These are phyloP conservation scores for Bombus confusus DNA, from an alignment of 1,140 invertebrate genomes.

Conservation along the genomic window DNA sequence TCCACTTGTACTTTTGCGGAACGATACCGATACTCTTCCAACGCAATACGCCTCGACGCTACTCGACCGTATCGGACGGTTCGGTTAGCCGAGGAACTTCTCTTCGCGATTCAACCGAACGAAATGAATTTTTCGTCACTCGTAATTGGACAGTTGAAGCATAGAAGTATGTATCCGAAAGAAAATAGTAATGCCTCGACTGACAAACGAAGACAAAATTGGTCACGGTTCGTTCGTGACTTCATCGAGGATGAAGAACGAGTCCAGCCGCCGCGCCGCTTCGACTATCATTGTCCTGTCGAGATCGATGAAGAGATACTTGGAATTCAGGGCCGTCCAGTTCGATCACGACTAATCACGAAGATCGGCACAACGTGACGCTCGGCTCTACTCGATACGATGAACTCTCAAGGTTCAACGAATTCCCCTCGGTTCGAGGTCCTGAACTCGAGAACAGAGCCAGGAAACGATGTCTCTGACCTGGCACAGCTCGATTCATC, in stretches of 20 bases:
- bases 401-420: conserved; percentile 31
- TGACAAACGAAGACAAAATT: neutral
- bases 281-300: conserved; percentile 23
- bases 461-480: conserved; percentile 45
- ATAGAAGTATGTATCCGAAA: neutral
- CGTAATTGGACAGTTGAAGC: neutral
- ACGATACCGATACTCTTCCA: neutral
- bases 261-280: neutral
- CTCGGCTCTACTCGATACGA: conserved; percentile 6
- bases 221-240: conserved; percentile 41
- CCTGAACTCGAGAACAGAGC: conserved; percentile 5
- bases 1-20: conserved; percentile 79
- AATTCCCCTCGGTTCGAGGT: conserved; percentile 9
- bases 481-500: conserved; percentile 28
- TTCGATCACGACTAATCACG: conserved; percentile 46
- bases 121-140: too few species aligned
- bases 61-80: neutral
- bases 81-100: too few species aligned
- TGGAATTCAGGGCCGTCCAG: conserved; percentile 41
- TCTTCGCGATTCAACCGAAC: too few species aligned
- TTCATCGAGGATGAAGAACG: conserved; percentile 6
- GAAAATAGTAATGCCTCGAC: neutral
- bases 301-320: conserved; percentile 28
- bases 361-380: conserved; percentile 36
- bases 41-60: neutral